Conservation (phyloP, 2,888 invertebrate genomes). For the Patella pellucida region DNA sequence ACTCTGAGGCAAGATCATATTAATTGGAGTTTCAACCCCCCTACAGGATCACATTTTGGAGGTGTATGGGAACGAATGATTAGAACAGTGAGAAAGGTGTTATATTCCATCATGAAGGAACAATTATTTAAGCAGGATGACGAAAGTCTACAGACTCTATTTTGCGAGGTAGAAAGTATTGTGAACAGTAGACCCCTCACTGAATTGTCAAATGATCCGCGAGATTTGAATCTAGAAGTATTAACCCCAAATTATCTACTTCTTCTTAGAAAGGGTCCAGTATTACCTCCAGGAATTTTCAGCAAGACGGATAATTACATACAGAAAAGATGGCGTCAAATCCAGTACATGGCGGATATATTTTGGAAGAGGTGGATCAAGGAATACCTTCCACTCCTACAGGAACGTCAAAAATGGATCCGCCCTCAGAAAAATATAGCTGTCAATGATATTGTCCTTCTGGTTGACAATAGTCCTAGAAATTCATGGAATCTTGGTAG, state of each 20-base stretch:
- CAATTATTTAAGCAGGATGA: slow-evolving; percentile 11
- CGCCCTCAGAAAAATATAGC: not conserved
- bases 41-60: not conserved
- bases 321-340: slow-evolving; percentile 34
- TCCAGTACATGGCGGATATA: slow-evolving; percentile 34
- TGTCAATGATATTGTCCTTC: slow-evolving; percentile 8
- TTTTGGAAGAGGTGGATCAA: slow-evolving; percentile 30
- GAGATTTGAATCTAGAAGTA: not conserved
- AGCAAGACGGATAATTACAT: slow-evolving; percentile 28
- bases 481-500: slow-evolving; percentile 14
- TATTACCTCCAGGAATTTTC: slow-evolving; percentile 30
- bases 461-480: slow-evolving; percentile 13
- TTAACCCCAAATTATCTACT: not conserved
- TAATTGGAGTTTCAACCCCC: no score
- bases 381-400: slow-evolving; percentile 28
- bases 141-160: slow-evolving; percentile 33
- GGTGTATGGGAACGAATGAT: slow-evolving; percentile 37
- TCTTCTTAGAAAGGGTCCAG: not conserved
- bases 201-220: slow-evolving; percentile 25
- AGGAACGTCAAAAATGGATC: slow-evolving; percentile 27
- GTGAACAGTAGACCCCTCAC: slow-evolving; percentile 35
- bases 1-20: no score
- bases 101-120: slow-evolving; percentile 12
- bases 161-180: slow-evolving; percentile 32
- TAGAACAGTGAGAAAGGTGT: slow-evolving; percentile 29